Evolutionary conservation across 2,888 invertebrate genomes (phyloP).

Genomic region (Elmis aenea): DNA sequence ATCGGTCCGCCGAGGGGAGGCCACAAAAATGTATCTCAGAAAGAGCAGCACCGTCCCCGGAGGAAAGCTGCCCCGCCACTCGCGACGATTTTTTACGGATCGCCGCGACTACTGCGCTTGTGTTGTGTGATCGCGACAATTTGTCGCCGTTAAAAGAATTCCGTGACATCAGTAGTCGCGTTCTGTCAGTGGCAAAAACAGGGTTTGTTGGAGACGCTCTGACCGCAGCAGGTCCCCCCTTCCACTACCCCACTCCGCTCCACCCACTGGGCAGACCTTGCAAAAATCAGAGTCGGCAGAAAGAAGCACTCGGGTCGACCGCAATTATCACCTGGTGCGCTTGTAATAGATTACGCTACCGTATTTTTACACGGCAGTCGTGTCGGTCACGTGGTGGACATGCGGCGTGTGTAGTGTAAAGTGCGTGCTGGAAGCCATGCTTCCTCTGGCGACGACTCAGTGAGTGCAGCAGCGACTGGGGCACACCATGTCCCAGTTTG

Average conservation of each 20-base stretch:
- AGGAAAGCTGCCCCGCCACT: slow-evolving; percentile 39
- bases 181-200: slow-evolving; percentile 48
- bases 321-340: slow-evolving; percentile 48
- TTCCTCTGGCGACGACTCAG: slow-evolving; percentile 44
- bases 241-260: slow-evolving; percentile 53
- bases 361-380: slow-evolving; percentile 21
- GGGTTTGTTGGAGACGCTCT: slow-evolving; percentile 41
- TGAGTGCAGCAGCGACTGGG: slow-evolving; percentile 47
- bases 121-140: slow-evolving; percentile 48
- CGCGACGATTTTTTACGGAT: slow-evolving; percentile 41
- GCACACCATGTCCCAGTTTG: slow-evolving; percentile 65
- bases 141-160: slow-evolving; percentile 51
- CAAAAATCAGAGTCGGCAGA: slow-evolving; percentile 47
- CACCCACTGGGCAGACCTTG: slow-evolving; percentile 57
- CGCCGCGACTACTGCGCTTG: slow-evolving; percentile 46
- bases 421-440: slow-evolving; percentile 40
- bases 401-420: slow-evolving; percentile 24
- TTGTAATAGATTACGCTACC: slow-evolving; percentile 19
- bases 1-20: slow-evolving; percentile 45
- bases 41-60: slow-evolving; percentile 43
- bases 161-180: slow-evolving; percentile 49
- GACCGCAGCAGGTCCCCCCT: slow-evolving; percentile 39
- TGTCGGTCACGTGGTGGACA: slow-evolving; percentile 25
- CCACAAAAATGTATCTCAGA: slow-evolving; percentile 46
- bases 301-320: slow-evolving; percentile 56